Evolutionary conservation across 2,113 vertebrate genomes (phyloP).

Genomic region (Cettia cetti): DNA sequence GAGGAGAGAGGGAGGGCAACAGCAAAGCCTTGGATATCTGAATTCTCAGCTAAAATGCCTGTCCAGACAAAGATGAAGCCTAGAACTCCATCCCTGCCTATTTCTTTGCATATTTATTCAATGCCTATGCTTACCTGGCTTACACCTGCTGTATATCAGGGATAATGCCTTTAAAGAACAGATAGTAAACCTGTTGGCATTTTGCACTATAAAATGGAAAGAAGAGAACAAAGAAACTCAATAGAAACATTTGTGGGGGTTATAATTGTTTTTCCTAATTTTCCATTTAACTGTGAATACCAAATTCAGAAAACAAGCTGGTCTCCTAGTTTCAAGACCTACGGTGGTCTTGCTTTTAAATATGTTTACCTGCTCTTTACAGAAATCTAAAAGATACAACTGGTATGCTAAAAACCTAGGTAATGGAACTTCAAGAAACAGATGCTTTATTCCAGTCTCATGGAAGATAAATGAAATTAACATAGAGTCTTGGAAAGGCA

Average conservation of each 20-base stretch:
- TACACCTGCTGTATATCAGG: neutral
- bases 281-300: neutral
- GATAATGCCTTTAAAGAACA: neutral
- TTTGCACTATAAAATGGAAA: neutral
- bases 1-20: neutral
- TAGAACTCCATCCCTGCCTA: neutral
- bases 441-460: neutral
- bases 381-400: neutral
- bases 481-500: neutral
- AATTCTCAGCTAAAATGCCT: neutral
- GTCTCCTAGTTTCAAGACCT: neutral
- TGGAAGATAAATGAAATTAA: neutral
- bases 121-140: neutral
- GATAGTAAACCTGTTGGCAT: neutral
- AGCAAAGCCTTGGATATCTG: neutral
- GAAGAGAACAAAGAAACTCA: neutral
- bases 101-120: neutral
- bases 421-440: neutral
- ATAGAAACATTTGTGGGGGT: neutral
- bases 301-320: neutral
- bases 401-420: neutral
- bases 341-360: neutral
- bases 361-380: neutral
- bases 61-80: neutral
- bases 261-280: neutral